These are phyloP conservation scores for Elaeidobius kamerunicus DNA, from an alignment of 2,888 invertebrate species.

Conservation along the genomic window DNA sequence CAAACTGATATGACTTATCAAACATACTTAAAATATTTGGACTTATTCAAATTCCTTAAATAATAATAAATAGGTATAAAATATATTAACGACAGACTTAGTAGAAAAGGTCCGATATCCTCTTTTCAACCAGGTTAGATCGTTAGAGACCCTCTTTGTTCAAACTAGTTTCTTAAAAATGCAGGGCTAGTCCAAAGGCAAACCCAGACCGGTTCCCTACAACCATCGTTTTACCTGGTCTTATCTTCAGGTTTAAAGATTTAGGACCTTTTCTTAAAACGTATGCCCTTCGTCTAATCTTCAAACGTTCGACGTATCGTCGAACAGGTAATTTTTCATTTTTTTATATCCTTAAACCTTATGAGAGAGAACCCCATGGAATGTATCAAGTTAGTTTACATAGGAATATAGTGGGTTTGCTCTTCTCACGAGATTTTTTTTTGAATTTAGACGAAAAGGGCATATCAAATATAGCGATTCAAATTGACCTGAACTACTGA, in stretches of 20 bases:
- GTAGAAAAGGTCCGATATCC: constrained; percentile 22
- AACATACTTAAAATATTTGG: constrained; percentile 47
- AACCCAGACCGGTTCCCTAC: neutral
- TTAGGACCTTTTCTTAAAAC: constrained; percentile 12
- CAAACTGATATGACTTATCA: constrained; percentile 52
- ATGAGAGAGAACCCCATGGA: constrained; percentile 5
- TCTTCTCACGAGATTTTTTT: neutral
- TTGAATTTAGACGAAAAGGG: constrained; percentile 11
- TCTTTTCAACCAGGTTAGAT: neutral
- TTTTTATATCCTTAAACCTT: too few species aligned
- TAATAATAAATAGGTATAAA: constrained; percentile 45
- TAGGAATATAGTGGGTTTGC: constrained; percentile 6
- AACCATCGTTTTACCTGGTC: constrained; percentile 10
- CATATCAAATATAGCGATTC: constrained; percentile 12
- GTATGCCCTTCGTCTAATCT: constrained; percentile 11
- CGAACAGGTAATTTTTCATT: constrained; percentile 8
- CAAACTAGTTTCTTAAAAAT: constrained; percentile 3
- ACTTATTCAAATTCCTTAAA: constrained; percentile 44
- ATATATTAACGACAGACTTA: constrained; percentile 43
- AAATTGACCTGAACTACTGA: constrained; percentile 61
- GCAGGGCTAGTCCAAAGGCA: neutral
- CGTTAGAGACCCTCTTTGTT: constrained; percentile 8
- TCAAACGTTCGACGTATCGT: neutral
- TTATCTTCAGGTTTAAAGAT: constrained; percentile 13
- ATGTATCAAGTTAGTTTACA: constrained; percentile 5